Conservation (phyloP, 2,888 invertebrate species). For the Artemia sp. region DNA sequence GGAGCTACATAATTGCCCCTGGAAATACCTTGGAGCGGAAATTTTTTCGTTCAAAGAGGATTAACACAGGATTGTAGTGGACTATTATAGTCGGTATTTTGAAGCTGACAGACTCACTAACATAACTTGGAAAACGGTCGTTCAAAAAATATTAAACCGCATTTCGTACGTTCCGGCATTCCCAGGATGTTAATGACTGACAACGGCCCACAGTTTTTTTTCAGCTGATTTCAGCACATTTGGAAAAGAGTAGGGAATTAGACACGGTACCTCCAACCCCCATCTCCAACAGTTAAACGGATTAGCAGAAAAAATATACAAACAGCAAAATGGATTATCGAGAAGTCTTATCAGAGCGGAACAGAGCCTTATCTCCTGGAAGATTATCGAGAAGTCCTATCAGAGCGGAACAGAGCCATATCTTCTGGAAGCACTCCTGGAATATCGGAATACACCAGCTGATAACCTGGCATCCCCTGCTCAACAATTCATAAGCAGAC, state of each 20-base stretch:
- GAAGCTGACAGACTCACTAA: conserved; percentile 21
- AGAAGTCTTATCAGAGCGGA: conserved; percentile 14
- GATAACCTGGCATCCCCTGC: conserved; percentile 17
- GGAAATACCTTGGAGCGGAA: conserved; percentile 21
- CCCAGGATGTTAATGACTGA: conserved; percentile 15
- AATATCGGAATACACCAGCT: too few species aligned
- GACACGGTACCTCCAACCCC: background rate
- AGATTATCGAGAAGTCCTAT: too few species aligned
- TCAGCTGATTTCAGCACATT: conserved; percentile 18
- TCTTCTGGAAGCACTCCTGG: too few species aligned
- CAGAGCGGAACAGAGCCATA: too few species aligned
- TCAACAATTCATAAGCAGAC: conserved; percentile 14
- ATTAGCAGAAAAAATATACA: conserved; percentile 18
- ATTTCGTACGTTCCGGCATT: conserved; percentile 22
- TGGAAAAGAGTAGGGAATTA: conserved; percentile 16
- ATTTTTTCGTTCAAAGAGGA: conserved; percentile 18
- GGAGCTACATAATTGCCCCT: conserved; percentile 21
- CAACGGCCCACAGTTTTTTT: conserved; percentile 22
- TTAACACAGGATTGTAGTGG: conserved; percentile 23
- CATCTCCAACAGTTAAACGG: conserved; percentile 17
- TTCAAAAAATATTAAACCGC: conserved; percentile 19
- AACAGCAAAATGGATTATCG: conserved; percentile 17
- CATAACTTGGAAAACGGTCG: background rate
- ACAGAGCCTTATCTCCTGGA: background rate
- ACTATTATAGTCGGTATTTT: conserved; percentile 19